A percentile compares a stretch with the other conserved stretches of the same genome.
Evolutionary conservation across 1,140 invertebrate species (phyloP).

Genomic region (Diachasma alloeum): DNA sequence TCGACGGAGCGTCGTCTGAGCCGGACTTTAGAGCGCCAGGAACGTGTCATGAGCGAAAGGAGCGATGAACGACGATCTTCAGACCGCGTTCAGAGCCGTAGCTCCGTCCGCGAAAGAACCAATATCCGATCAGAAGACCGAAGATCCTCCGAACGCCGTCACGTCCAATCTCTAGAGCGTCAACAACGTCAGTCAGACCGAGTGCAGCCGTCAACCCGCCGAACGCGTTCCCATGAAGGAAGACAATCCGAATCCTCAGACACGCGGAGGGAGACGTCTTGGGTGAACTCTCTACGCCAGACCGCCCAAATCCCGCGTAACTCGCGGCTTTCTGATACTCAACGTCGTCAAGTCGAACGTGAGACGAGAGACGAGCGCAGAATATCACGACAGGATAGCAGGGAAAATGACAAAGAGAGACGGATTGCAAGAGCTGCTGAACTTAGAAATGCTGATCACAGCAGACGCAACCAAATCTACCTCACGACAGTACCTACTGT

Average conservation of each 20-base stretch:
- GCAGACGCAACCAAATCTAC: background rate
- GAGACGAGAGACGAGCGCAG: background rate
- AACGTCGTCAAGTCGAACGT: background rate
- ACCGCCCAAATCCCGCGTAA: too few species aligned
- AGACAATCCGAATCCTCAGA: background rate
- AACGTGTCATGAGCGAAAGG: background rate
- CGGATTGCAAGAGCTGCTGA: background rate
- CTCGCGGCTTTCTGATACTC: background rate
- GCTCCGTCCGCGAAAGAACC: background rate
- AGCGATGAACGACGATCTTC: background rate
- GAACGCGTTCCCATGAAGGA: background rate
- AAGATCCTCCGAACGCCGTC: background rate
- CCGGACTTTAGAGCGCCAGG: background rate
- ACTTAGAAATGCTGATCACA: background rate
- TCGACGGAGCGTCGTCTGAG: background rate
- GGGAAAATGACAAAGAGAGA: background rate
- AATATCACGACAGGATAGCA: background rate
- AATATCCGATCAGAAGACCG: background rate
- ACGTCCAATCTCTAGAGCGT: background rate
- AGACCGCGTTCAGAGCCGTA: background rate
- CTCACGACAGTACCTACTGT: background rate
- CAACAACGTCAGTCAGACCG: too few species aligned
- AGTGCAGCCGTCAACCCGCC: too few species aligned
- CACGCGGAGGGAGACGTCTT: background rate
- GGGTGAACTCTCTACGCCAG: constrained; percentile 16